Evolutionary conservation across 2,797 vertebrate genomes (phyloP).

Genomic region (Avahi laniger): DNA sequence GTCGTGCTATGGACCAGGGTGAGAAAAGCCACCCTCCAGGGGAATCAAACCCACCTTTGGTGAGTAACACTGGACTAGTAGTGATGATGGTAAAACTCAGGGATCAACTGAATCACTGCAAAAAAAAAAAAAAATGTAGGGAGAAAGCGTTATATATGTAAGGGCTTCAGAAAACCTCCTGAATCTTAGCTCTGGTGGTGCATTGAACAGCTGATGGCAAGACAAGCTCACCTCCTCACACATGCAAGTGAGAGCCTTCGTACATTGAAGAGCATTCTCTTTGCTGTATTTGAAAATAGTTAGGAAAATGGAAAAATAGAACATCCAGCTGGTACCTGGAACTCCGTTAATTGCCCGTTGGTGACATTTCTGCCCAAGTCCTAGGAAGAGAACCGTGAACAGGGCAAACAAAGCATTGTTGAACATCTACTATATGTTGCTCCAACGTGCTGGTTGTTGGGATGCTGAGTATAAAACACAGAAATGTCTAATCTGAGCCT

Average conservation of each 20-base stretch:
- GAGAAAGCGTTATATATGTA: not conserved
- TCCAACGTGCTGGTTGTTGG: not conserved
- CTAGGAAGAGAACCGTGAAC: not conserved
- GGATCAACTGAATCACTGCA: not conserved
- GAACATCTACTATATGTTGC: not conserved
- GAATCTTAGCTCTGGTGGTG: not conserved
- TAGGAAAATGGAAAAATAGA: not conserved
- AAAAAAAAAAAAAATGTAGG: not conserved
- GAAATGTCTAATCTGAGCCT: constrained; percentile 30
- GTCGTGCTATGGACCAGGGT: not conserved
- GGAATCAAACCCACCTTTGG: not conserved
- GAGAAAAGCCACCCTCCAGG: not conserved
- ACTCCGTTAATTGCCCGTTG: not conserved
- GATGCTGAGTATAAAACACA: not conserved
- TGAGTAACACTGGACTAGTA: not conserved
- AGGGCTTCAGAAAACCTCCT: not conserved
- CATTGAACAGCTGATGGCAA: not conserved
- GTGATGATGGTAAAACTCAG: not conserved
- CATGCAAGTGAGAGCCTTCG: rapidly evolving
- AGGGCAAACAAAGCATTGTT: not conserved
- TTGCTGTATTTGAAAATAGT: not conserved
- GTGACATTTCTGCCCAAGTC: not conserved
- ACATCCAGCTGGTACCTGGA: not conserved
- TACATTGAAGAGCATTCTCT: not conserved
- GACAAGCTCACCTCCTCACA: not conserved